Evolutionary conservation across 2,888 invertebrate species (phyloP), one percentile per base, ranked within the genome.

Genomic region (Alloscopus bannaensis): DNA sequence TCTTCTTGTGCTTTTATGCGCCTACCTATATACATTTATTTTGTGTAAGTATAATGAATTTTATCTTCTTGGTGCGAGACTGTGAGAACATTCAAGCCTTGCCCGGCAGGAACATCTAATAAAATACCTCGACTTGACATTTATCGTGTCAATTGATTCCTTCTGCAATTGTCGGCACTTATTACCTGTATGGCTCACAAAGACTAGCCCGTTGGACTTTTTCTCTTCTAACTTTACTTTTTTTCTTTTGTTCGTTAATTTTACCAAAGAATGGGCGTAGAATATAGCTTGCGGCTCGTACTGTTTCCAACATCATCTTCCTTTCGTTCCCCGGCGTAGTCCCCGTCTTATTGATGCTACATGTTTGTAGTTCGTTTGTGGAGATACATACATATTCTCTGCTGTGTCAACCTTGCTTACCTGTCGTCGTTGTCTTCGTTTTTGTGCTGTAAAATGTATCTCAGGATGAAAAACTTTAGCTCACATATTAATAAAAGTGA

Each of bases 401-500:
- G 20, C 2, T 55, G 4, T n/a, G 11, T 47, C 18, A 47, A 47
- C n/a, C 18, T 13, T n/a, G 47, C 11, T 47, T 47, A 13, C 36
- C 8, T 6, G 8, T 36, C 47, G 6, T n/a, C 18, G 11, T 47
- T 47, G 47, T 47, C 59, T 59, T 36, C 66, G 28, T 29, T 47
- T 42, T 73, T 40, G 40, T 26, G 68, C 16, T 42, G 59, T 62
- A 71, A 60, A 70, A 62, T 50, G 31, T 45, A 59, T 45, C 73
- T 57, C 59, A 60, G 57, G 45, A 24, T 6, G 36, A 36, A 36
- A 36, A 64, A 73, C 62, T 71, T 62, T 60, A 62, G 50, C 52
- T 47, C 66, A n/a, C n/a, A n/a, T n/a, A n/a, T n/a, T 69, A 76
- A 76, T 75, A 82, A 82, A 82, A 76, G 82, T 80, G n/a, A n/a